Conservation (phyloP, 2,113 vertebrate species). For the Menidia beryllina region DNA sequence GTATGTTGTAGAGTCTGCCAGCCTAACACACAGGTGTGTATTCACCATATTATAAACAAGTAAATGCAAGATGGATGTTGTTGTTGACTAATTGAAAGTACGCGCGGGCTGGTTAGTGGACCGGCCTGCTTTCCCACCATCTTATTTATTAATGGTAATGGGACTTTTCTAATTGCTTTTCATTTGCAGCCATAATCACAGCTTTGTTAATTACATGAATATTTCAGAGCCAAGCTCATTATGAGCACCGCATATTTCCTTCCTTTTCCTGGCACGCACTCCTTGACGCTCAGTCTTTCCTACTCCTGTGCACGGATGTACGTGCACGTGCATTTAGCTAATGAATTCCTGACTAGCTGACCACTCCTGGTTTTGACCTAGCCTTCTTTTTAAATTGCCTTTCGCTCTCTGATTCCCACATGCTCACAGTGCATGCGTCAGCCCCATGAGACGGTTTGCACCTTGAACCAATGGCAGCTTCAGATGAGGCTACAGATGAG, state of each 20-base stretch:
- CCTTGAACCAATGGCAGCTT: not conserved
- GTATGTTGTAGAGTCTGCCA: conserved; percentile 5
- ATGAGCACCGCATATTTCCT: conserved; percentile 57
- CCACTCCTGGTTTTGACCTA: conserved; percentile 25
- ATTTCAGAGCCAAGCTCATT: conserved; percentile 76
- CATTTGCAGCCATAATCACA: conserved; percentile 76
- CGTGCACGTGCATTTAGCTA: conserved; percentile 37
- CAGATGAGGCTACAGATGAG: not conserved
- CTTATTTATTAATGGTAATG: conserved; percentile 72
- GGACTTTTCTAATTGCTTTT: conserved; percentile 78
- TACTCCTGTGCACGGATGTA: conserved; percentile 17
- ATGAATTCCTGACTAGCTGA: conserved; percentile 58
- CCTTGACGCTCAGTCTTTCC: conserved; percentile 37
- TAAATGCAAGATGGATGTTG: conserved; percentile 24
- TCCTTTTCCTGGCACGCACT: conserved; percentile 46
- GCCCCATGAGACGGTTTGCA: not conserved
- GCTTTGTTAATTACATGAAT: conserved; percentile 79
- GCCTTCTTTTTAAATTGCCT: conserved; percentile 9
- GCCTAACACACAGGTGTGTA: conserved; percentile 4
- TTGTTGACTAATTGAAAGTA: conserved; percentile 48
- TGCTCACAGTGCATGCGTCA: not conserved
- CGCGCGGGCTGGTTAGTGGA: conserved; percentile 23
- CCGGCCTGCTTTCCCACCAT: conserved; percentile 51
- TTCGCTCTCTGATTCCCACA: not conserved
- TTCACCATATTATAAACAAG: not conserved